Evolutionary conservation across 2,113 vertebrate species (phyloP).

Genomic region (Mus spicilegus): DNA sequence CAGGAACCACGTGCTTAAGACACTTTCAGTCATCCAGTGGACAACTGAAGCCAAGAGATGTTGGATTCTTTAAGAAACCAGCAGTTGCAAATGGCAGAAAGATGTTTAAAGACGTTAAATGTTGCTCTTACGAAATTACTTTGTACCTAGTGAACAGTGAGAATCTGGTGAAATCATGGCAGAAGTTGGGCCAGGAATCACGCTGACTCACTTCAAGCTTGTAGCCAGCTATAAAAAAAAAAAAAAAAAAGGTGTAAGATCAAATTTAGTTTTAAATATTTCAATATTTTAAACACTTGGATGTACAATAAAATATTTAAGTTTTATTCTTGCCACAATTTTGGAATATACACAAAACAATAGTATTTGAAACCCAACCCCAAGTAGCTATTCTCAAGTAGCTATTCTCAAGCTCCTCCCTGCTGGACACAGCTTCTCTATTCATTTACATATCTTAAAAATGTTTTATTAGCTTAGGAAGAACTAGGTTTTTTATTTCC

Average conservation of each 20-base stretch:
- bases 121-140: not conserved
- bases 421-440: not conserved
- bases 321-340: not conserved
- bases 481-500: not conserved
- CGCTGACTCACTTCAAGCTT: not conserved
- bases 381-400: not conserved
- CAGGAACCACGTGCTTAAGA: not conserved
- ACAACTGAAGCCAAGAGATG: slow-evolving; percentile 15
- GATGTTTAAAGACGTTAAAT: slow-evolving; percentile 48
- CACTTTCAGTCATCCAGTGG: not conserved
- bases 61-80: not conserved
- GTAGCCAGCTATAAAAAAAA: not conserved
- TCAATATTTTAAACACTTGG: slow-evolving; percentile 20
- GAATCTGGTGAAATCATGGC: not conserved
- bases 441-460: not conserved
- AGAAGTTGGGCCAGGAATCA: not conserved
- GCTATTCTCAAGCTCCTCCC: not conserved
- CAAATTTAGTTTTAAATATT: slow-evolving; percentile 39
- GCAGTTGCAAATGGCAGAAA: not conserved
- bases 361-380: not conserved
- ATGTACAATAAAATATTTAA: not conserved
- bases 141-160: not conserved
- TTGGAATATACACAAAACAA: not conserved
- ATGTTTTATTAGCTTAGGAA: not conserved
- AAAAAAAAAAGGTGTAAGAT: not conserved